Evolutionary conservation across 2,797 vertebrate genomes (phyloP).

Genomic region (Mus caroli): DNA sequence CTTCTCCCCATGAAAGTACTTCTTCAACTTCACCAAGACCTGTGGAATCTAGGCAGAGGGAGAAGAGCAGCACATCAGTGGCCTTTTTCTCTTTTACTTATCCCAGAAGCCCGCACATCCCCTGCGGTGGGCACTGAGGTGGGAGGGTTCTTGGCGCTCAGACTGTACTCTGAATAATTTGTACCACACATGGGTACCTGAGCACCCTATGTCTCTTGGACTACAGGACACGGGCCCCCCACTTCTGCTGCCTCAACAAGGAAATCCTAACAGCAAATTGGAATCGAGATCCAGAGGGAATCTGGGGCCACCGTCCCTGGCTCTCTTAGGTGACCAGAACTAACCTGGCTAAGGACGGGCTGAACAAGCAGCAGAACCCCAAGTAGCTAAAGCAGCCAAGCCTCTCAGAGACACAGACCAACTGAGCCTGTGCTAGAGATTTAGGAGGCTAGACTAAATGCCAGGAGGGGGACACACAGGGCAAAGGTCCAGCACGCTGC

Average conservation of each 20-base stretch:
- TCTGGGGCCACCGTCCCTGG: neutral
- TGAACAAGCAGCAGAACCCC: neutral
- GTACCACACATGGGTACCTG: neutral
- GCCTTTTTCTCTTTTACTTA: neutral
- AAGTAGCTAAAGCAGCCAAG: neutral
- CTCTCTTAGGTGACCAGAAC: neutral
- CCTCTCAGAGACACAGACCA: neutral
- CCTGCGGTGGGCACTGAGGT: neutral
- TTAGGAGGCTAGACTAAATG: neutral
- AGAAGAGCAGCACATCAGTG: neutral
- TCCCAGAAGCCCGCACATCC: neutral
- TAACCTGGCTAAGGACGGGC: neutral
- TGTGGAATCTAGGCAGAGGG: constrained; percentile 93
- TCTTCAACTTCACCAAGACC: constrained; percentile 96
- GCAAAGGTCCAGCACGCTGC: neutral
- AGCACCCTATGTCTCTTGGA: neutral
- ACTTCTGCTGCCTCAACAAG: neutral
- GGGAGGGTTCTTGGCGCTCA: neutral
- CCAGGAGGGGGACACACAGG: neutral
- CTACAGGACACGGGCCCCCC: neutral
- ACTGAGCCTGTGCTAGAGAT: neutral
- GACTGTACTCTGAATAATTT: neutral
- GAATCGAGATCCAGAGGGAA: neutral
- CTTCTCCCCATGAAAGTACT: constrained; percentile 95
- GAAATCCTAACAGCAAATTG: neutral